phyloP scores from a whole-genome alignment of 1,140 invertebrate species.

The Atta colombica region DNA sequence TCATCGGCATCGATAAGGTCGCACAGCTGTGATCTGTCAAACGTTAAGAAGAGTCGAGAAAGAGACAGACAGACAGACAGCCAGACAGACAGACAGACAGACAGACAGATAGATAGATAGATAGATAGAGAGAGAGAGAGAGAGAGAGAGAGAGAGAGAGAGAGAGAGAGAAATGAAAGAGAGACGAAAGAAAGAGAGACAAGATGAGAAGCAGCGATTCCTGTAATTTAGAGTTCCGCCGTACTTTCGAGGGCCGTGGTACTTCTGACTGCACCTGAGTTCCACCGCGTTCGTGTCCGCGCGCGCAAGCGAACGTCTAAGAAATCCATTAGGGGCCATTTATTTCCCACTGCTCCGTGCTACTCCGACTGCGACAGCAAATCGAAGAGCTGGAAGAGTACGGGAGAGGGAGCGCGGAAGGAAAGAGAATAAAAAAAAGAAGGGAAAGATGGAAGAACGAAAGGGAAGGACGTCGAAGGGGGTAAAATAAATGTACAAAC shows the following conservation, averaged over 20 bases:
- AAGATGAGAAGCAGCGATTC: conserved; percentile 56
- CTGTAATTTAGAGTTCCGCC: conserved; percentile 61
- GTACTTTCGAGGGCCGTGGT: conserved; percentile 50
- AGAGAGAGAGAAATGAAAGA: background rate
- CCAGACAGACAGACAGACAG: background rate
- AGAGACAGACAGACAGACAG: background rate
- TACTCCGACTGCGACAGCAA: conserved; percentile 58
- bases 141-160: background rate
- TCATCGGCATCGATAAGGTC: conserved; percentile 55
- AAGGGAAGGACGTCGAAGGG: conserved; percentile 23
- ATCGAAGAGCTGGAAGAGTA: conserved; percentile 31
- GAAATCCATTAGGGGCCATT: conserved; percentile 63
- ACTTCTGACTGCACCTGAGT: conserved; percentile 61
- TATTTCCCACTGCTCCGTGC: conserved; percentile 54
- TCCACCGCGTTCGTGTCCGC: conserved; percentile 19
- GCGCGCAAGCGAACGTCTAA: conserved; percentile 55
- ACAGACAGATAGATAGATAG: too few species aligned
- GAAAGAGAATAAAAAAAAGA: background rate
- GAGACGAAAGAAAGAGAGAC: background rate
- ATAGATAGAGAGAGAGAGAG: too few species aligned
- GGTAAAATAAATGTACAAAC: conserved; percentile 63
- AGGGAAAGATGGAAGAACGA: background rate
- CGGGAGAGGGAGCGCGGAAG: background rate
- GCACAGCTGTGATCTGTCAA: conserved; percentile 56
- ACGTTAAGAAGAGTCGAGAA: background rate